Evolutionary conservation across 2,113 vertebrate species (phyloP), one percentile per base, ranked within the genome.

Genomic region (Plectropomus leopardus): DNA sequence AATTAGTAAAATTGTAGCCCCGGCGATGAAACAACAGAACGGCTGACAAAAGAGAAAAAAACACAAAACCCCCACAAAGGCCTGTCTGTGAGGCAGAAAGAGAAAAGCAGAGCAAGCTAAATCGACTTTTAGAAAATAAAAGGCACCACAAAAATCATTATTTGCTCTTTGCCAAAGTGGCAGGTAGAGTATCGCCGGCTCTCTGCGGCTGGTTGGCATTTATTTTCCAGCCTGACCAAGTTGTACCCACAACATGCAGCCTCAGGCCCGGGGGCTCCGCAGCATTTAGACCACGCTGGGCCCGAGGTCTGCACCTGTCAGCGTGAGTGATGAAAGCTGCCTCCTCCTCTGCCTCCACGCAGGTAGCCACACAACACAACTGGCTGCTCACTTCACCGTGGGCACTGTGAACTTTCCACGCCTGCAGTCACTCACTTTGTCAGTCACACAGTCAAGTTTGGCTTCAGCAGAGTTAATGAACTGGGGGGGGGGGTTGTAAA

Each of bases 271-370:
- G 44, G 44, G 10, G 50, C 87, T 70, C 50, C 5, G 6, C n/a
- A 88, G 78, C 76, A 7, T 88, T 85, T 64, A 72, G 64, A 45
- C 51, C 83, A 54, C 3, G 70, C 72, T 80, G 78, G 4, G 76
- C 57, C 19, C 0, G 68, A 81, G 82, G 79, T 69, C 79, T 40
- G 61, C 57, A 68, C 68, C 72, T 76, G 86, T 90, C 53, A 0
- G 44, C 7, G 4, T 81, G 92, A 90, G 68, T 74, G 88, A 91
- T 90, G 80, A 57, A 74, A 61, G 54, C 78, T 66, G 60, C 68
- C 76, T 60, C 40, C 34, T 78, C 55, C 48, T 14, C 55, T 48
- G 21, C 66, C 67, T 78, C 16, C 1, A 48, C 11, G 13, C 83
- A 82, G 74, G 82, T 64, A 61, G 60, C 55, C 57, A 11, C 68